Evolutionary conservation across 2,113 vertebrate species (phyloP), one percentile per base, ranked within the genome.

Genomic region (Tachuris rubrigastra): DNA sequence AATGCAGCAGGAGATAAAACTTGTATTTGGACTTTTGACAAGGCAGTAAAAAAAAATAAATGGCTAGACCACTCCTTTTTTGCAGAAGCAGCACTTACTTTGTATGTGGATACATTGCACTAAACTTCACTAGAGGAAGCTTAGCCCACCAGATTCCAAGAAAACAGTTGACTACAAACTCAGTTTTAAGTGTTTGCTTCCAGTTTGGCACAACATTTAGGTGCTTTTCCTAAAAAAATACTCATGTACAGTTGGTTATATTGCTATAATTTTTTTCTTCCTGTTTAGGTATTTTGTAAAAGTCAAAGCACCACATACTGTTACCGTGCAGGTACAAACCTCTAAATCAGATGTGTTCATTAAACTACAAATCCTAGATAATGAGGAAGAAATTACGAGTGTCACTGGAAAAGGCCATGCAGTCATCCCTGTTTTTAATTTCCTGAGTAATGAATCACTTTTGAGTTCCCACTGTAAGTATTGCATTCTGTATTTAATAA

Each of bases 281-380:
- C 58, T 85, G 30, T 69, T 81, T 69, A 99, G 99, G 79, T 99
- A 98, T 87, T 77, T 55, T 13, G 93, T 99, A 81, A 98, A 98
- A 89, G 98, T 97, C 46, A 78, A 93, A 28, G 42, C 76, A 7
- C 96, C 98, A 25, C 95, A 98, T 68, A 47, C 96, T 39, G 97
- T 97, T 82, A 99, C 99, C 2, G 68, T 99, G 86, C 98, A 99
- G 17, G 97, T 99, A 46, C 98, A 99, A 89, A 98, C 98, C 3
- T 99, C 99, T 76, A 98, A 98, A 65, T 85, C 96, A 28, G 98
- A 99, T 37, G 98, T 96, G 5, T 96, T 98, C 68, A 87, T 99
- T 94, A 98, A 98, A 75, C 91, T 99, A 28, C 98, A 98, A 85
- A 90, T 99, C 79, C 96, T 99, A 85, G 98, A 99, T 90, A 97